Evolutionary conservation across 2,797 vertebrate species (phyloP), one percentile per base, ranked within the genome.

Genomic region (Serranus cabrilla): DNA sequence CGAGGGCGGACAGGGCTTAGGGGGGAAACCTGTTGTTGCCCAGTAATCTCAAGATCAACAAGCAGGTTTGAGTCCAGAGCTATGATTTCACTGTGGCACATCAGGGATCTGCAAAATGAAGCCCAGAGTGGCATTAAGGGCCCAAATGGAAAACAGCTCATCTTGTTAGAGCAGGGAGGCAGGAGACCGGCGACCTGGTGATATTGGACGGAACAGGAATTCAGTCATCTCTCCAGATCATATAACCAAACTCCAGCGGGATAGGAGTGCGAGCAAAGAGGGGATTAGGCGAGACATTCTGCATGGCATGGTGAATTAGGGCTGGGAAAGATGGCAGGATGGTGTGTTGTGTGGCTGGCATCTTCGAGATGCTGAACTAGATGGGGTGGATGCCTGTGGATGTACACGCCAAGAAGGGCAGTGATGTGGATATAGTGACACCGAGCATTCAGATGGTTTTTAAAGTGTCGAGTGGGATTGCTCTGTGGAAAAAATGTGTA

Each of bases 31-130:
- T 92, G 91, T 93, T 94, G 90, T 93, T 67, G 70, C 55, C 65
- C 81, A 50, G 76, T 92, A 93, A 93, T 93, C 93, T 91, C 71
- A 88, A 93, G 69, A 94, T 94, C 92, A 93, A 94, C 90, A 93
- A 81, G 86, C 85, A 83, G 85, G 87, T 91, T 84, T 82, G 89
- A 88, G 86, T 87, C 81, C 80, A 67, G 60, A 81, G 75, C 87
- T 84, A 27, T 73, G 82, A 88, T 91, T 90, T 91, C 86, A 87
- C 78, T 71, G 83, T 83, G 87, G 87, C 87, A 83, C 91, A 91
- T 89, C 80, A 63, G 86, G 89, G 91, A 94, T 91, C 86, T 91
- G 87, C 85, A 85, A 86, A 90, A 90, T 87, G 86, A 90, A 91
- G 89, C 81, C 87, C 87, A 58, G 86, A 90, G 92, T 90, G 89